Conservation (phyloP, 2,113 vertebrate genomes). For the Oophaga pumilio region DNA sequence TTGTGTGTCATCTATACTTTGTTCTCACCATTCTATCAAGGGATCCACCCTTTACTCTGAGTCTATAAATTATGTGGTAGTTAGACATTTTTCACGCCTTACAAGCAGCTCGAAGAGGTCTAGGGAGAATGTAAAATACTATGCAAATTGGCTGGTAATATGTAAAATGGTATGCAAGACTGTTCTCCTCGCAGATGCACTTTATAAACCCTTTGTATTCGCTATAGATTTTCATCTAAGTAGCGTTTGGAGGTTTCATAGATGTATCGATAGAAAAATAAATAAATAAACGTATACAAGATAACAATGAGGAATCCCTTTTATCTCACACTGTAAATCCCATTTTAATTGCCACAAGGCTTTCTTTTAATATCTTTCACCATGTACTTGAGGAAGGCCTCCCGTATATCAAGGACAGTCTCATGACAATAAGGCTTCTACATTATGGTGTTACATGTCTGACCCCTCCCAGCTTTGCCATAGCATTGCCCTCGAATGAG, state of each 20-base stretch:
- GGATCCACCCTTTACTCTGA: constrained; percentile 53
- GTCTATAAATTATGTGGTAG: constrained; percentile 52
- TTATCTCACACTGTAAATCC: constrained; percentile 49
- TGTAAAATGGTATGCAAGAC: constrained; percentile 21
- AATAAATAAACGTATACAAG: constrained; percentile 25
- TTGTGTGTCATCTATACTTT: constrained; percentile 7
- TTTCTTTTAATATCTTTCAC: constrained; percentile 35
- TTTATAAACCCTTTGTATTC: constrained; percentile 10
- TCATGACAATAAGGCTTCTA: constrained; percentile 43
- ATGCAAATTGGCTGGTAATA: constrained; percentile 50
- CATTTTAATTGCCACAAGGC: constrained; percentile 43
- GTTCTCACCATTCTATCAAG: constrained; percentile 41
- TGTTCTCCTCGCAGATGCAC: constrained; percentile 21
- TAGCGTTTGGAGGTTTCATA: constrained; percentile 27
- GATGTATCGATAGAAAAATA: constrained; percentile 31
- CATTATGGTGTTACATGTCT: constrained; percentile 37
- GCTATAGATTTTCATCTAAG: constrained; percentile 31
- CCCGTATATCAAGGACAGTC: constrained; percentile 39
- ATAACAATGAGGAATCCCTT: constrained; percentile 24
- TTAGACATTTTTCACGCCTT: constrained; percentile 45
- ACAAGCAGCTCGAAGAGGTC: constrained; percentile 31
- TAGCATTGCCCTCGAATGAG: constrained; percentile 43
- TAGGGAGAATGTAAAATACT: constrained; percentile 44
- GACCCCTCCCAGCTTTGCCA: constrained; percentile 44
- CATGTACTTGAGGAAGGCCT: constrained; percentile 29